phyloP scores from a whole-genome alignment of 2,113 vertebrate species.

The Ictalurus furcatus region DNA sequence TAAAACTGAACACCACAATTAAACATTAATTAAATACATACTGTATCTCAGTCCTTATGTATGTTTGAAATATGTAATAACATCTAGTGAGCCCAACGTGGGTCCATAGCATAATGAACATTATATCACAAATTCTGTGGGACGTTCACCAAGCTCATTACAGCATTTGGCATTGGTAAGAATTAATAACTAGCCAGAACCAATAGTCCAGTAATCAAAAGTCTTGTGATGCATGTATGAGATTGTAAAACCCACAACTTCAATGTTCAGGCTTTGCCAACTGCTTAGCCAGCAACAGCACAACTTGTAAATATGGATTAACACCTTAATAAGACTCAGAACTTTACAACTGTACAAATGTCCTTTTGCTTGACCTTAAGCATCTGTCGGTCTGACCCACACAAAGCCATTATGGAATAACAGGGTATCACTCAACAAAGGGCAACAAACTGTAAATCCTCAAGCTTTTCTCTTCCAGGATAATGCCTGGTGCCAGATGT shows the following conservation, averaged over 20 bases:
- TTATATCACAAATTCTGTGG: slow-evolving; percentile 29
- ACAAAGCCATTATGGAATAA: slow-evolving; percentile 56
- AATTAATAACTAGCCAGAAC: slow-evolving; percentile 33
- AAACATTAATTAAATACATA: neutral
- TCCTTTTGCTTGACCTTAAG: slow-evolving; percentile 47
- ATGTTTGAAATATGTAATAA: neutral
- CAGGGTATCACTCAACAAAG: slow-evolving; percentile 43
- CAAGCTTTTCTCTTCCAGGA: slow-evolving; percentile 60
- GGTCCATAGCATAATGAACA: slow-evolving; percentile 34
- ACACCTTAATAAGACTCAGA: neutral
- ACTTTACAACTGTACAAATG: slow-evolving; percentile 7
- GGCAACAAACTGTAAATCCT: slow-evolving; percentile 60
- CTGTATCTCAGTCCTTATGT: neutral
- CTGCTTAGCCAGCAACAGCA: slow-evolving; percentile 23
- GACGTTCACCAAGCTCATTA: slow-evolving; percentile 25
- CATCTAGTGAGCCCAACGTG: slow-evolving; percentile 14
- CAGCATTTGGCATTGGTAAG: slow-evolving; percentile 26
- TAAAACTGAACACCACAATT: neutral
- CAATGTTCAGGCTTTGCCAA: neutral
- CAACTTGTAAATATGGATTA: slow-evolving; percentile 14
- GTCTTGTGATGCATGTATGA: slow-evolving; percentile 14
- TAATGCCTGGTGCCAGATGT: slow-evolving; percentile 65
- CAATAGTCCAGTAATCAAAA: slow-evolving; percentile 31
- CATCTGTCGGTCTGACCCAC: slow-evolving; percentile 46
- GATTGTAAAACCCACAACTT: slow-evolving; percentile 16